These are phyloP conservation scores for Lichenostomus cassidix DNA, from an alignment of 2,113 vertebrate species.

Conservation along the genomic window DNA sequence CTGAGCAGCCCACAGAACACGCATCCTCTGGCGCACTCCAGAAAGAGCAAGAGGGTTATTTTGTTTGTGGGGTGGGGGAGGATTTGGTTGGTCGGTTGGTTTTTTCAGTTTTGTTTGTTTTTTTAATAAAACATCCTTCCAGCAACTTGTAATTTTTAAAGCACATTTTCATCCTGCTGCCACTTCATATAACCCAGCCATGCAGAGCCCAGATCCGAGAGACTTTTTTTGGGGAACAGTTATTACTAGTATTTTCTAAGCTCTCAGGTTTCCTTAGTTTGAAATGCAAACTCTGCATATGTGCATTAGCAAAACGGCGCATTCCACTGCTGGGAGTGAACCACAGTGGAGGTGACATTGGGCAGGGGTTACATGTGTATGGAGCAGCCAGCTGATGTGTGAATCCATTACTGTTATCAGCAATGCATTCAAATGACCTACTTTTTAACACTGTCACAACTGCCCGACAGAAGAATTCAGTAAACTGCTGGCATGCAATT, in stretches of 20 bases:
- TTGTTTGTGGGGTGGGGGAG: not conserved
- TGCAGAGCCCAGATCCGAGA: not conserved
- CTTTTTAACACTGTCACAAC: constrained; percentile 48
- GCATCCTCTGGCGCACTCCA: not conserved
- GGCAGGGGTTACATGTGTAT: constrained; percentile 12
- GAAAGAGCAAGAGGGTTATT: not conserved
- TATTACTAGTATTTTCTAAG: not conserved
- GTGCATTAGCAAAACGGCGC: constrained; percentile 38
- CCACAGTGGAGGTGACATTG: constrained; percentile 48
- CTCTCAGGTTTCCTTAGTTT: not conserved
- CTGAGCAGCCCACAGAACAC: not conserved
- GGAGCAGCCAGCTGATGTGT: constrained; percentile 35
- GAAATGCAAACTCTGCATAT: constrained; percentile 26
- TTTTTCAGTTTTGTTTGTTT: not conserved
- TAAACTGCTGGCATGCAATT: constrained; percentile 6
- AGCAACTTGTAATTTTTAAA: not conserved
- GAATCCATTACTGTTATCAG: constrained; percentile 61
- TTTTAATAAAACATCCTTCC: not conserved
- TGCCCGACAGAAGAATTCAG: not conserved
- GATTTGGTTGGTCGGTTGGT: not conserved
- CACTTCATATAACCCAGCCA: not conserved
- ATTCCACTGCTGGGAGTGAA: not conserved
- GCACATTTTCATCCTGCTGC: not conserved
- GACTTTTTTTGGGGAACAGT: not conserved
- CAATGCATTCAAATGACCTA: constrained; percentile 59